A percentile compares a stretch with the other conserved stretches of the same genome.
phyloP scores from a whole-genome alignment of 2,888 invertebrate genomes.

The Cerceris ruficornis region DNA sequence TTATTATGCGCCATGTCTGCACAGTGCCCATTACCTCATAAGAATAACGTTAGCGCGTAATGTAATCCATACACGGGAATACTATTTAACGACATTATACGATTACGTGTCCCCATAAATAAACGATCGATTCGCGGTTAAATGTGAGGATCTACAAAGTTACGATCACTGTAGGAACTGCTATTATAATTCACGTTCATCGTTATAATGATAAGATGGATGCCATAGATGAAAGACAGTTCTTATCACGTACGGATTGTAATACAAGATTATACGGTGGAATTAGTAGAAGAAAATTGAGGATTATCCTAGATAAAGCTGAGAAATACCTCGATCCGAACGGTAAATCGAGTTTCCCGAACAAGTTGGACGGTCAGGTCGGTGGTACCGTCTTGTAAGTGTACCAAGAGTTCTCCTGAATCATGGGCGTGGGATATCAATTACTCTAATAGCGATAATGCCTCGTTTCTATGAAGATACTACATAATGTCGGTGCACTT shows the following conservation, averaged over 20 bases:
- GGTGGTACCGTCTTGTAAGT: slow-evolving; percentile 45
- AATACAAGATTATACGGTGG: slow-evolving; percentile 72
- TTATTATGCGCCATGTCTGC: slow-evolving; percentile 38
- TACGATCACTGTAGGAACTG: slow-evolving; percentile 39
- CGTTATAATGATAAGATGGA: slow-evolving; percentile 42
- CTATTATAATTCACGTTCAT: slow-evolving; percentile 58
- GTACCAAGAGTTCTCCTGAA: slow-evolving; percentile 31
- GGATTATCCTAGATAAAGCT: slow-evolving; percentile 59
- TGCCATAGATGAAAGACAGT: slow-evolving; percentile 5
- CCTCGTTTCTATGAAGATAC: slow-evolving; percentile 66
- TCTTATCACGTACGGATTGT: slow-evolving; percentile 65
- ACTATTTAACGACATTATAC: slow-evolving; percentile 22
- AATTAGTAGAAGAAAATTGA: slow-evolving; percentile 67
- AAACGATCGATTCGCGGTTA: slow-evolving; percentile 31
- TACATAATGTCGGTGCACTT: slow-evolving; percentile 52
- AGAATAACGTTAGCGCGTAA: slow-evolving; percentile 18
- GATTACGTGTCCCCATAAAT: slow-evolving; percentile 38
- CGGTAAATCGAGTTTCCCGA: slow-evolving; percentile 60
- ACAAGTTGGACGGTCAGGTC: slow-evolving; percentile 55
- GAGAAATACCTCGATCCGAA: slow-evolving; percentile 42
- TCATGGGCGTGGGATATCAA: slow-evolving; percentile 58
- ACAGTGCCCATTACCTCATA: slow-evolving; percentile 31
- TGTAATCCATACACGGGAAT: slow-evolving; percentile 7
- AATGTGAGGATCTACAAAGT: slow-evolving; percentile 34
- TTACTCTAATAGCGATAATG: slow-evolving; percentile 77